Evolutionary conservation across 2,113 vertebrate species (phyloP).

Genomic region (Grantiella picta): DNA sequence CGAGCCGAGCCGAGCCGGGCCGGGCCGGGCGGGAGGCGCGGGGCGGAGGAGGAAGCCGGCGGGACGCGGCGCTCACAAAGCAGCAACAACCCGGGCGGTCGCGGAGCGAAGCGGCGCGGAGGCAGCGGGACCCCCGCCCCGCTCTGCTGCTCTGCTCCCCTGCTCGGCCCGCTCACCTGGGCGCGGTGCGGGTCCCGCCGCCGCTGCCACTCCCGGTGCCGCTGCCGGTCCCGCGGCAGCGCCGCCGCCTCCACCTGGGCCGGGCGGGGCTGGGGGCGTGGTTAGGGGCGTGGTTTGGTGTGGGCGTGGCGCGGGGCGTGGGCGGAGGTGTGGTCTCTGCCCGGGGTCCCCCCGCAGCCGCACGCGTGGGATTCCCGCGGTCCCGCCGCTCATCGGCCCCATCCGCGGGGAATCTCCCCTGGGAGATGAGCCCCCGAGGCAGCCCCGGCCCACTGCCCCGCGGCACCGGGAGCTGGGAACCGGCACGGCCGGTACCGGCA

Average conservation of each 20-base stretch:
- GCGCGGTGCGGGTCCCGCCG: neutral
- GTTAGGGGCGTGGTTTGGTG: rapidly evolving
- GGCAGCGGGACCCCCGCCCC: neutral
- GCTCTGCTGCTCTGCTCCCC: neutral
- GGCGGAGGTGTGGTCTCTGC: neutral
- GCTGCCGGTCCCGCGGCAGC: neutral
- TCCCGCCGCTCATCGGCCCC: rapidly evolving
- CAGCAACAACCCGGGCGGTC: neutral
- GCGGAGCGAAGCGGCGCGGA: neutral
- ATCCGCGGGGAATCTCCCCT: rapidly evolving
- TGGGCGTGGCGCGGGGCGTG: neutral
- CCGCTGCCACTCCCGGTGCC: neutral
- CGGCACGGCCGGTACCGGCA: neutral
- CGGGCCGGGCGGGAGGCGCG: neutral
- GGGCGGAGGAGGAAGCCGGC: slow-evolving; percentile 28
- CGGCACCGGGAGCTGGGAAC: neutral
- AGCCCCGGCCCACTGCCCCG: neutral
- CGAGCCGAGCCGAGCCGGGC: neutral
- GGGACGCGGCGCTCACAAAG: slow-evolving; percentile 31
- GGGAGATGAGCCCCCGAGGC: too few relatives aligned
- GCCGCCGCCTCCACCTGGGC: slow-evolving; percentile 7
- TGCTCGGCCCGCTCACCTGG: neutral
- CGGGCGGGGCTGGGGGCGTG: neutral
- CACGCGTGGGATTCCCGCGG: neutral
- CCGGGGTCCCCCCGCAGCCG: neutral